Evolutionary conservation across 2,797 vertebrate genomes (phyloP).

Genomic region (Limosa lapponica): DNA sequence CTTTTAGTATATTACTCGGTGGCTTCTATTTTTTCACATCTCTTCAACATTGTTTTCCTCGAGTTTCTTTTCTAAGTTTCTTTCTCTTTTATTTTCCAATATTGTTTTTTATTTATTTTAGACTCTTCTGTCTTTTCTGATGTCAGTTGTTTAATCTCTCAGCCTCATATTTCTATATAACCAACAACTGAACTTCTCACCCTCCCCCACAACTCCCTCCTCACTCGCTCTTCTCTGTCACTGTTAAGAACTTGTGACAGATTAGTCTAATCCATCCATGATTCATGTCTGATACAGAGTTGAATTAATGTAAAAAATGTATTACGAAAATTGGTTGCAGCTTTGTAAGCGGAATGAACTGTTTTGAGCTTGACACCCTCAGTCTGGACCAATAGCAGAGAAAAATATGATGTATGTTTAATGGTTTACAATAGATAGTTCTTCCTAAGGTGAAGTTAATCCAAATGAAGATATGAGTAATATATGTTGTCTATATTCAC

Average conservation of each 20-base stretch:
- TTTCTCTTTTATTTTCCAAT: neutral
- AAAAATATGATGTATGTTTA: neutral
- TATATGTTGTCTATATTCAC: neutral
- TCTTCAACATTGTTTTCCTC: neutral
- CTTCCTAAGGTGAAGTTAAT: constrained; percentile 24
- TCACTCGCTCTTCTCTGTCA: neutral
- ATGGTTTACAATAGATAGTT: neutral
- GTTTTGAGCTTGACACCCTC: constrained; percentile 6
- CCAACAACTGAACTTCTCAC: neutral
- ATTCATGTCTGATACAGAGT: neutral
- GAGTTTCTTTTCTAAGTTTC: neutral
- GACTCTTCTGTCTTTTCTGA: neutral
- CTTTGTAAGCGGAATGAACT: neutral
- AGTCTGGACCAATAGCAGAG: neutral
- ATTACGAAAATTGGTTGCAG: constrained; percentile 31
- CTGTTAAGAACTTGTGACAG: constrained; percentile 17
- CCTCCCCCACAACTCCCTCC: neutral
- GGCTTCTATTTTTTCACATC: fast-evolving
- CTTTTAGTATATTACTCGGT: neutral
- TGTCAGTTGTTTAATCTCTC: neutral
- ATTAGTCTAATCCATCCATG: constrained; percentile 52
- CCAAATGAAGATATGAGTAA: neutral
- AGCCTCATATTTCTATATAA: neutral
- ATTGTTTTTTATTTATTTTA: neutral
- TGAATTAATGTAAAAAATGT: constrained; percentile 36